Base-by-base conservation (phyloP, 2,113 vertebrate genomes). In the Nerophis lumbriciformis region DNA sequence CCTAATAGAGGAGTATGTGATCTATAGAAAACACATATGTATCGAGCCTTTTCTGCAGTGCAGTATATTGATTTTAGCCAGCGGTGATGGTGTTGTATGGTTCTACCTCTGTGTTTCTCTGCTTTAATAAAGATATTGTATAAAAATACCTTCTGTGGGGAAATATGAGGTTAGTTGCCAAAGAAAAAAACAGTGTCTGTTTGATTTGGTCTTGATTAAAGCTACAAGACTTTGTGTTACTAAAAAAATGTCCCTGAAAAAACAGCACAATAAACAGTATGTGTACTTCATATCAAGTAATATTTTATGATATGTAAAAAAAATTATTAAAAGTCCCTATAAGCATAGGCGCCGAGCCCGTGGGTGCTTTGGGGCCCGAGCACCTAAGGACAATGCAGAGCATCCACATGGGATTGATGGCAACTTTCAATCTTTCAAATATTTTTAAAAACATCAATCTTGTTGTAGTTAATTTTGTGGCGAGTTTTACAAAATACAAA, bases 61-160 rank as follows among this genome's bases (percentile, higher is more conserved):
- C 65, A 74, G 68, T 36, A 38, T 68, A 83, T 69, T 70, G 73
- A 83, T 77, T 59, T 53, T 50, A 68, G 61, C 59, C 47, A 69
- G 55, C 59, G 52, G 58, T 66, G 59, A 45, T 51, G 13, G 19
- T 64, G 62, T 44, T 65, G 48, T 59, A 10, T 71, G 65, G 11
- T 54, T 42, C 37, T 12, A 63, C 47, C 53, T 53, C 51, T 57
- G 53, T 54, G 51, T 35, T 59, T 42, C 48, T 38, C n/a, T 36
- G 36, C 15, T 58, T 28, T 68, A 61, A 62, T 48, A 66, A 65
- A 28, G 8, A 69, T 37, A 35, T 45, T 15, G 49, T 21, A 51
- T 39, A 60, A 58, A 48, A 35, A 39, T 14, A 28, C 28, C 49
- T 48, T 50, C 61, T 69, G 28, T 21, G 69, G 51, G 47, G 16